Percentiles rank a stretch among this genome's conserved stretches.
Conservation (phyloP, 2,797 vertebrate genomes). For the Phoebastria nigripes region DNA sequence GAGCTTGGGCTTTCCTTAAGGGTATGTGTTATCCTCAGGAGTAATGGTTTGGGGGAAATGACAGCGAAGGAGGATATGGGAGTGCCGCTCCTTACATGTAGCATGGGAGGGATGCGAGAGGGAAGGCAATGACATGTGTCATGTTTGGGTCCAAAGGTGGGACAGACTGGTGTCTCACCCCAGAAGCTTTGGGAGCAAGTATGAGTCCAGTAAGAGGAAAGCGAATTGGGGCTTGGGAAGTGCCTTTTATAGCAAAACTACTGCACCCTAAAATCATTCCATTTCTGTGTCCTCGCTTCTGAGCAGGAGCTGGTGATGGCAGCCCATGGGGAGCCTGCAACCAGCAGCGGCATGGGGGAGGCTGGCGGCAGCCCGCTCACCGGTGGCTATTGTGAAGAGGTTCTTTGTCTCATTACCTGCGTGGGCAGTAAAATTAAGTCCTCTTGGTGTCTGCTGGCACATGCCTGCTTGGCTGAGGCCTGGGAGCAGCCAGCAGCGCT, state of each 20-base stretch:
- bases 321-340: neutral
- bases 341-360: neutral
- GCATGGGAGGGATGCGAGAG: neutral
- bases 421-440: neutral
- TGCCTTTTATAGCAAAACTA: neutral
- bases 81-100: neutral
- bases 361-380: neutral
- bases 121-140: neutral
- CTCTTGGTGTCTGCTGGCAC: neutral
- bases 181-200: neutral
- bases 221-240: neutral
- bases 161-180: neutral
- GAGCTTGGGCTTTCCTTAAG: neutral
- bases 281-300: neutral
- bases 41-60: neutral
- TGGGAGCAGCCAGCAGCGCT: neutral
- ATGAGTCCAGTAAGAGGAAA: neutral
- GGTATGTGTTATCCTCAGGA: neutral
- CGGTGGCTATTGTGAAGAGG: neutral
- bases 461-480: neutral
- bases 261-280: too few relatives aligned
- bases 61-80: accelerated
- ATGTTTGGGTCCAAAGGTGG: neutral
- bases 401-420: neutral
- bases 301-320: neutral